These are phyloP conservation scores for Cnemophilus loriae DNA, from an alignment of 2,113 vertebrate species.

Conservation along the genomic window DNA sequence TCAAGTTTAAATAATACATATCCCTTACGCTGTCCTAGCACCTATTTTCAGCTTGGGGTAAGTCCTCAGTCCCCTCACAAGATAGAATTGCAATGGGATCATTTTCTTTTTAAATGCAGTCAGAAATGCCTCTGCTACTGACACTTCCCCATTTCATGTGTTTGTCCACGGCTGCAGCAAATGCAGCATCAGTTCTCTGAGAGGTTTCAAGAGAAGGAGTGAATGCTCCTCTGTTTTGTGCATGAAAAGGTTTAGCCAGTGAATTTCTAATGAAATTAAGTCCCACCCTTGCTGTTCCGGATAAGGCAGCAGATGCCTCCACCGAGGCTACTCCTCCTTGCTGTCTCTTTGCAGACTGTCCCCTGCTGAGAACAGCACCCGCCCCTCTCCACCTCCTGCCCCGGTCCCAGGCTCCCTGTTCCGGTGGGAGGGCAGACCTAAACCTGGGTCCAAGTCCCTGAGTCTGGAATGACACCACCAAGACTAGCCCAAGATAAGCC, in stretches of 20 bases:
- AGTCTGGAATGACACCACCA: not conserved
- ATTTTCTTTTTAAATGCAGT: not conserved
- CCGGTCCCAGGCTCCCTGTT: not conserved
- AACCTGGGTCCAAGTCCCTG: not conserved
- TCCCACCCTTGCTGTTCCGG: not conserved
- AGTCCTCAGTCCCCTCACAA: not conserved
- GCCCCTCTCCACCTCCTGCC: not conserved
- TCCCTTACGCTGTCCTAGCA: not conserved
- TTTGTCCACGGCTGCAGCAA: not conserved
- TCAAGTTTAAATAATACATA: not conserved
- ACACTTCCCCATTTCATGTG: not conserved
- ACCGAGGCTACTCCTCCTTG: not conserved
- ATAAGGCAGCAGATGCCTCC: not conserved
- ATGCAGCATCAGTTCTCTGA: not conserved
- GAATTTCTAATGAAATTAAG: not conserved
- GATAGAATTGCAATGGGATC: accelerated
- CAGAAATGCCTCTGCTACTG: not conserved
- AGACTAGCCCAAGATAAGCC: not conserved
- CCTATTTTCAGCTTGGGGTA: not conserved
- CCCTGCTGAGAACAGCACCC: not conserved
- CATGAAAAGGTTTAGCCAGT: not conserved
- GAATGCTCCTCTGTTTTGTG: not conserved
- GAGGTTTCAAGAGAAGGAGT: not conserved
- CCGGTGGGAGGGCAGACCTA: not conserved
- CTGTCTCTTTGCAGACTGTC: not conserved